Percentiles rank a stretch among this genome's conserved stretches.
These are phyloP conservation scores for Acanthopleura granulata DNA, from an alignment of 2,888 invertebrate genomes.

Conservation along the genomic window DNA sequence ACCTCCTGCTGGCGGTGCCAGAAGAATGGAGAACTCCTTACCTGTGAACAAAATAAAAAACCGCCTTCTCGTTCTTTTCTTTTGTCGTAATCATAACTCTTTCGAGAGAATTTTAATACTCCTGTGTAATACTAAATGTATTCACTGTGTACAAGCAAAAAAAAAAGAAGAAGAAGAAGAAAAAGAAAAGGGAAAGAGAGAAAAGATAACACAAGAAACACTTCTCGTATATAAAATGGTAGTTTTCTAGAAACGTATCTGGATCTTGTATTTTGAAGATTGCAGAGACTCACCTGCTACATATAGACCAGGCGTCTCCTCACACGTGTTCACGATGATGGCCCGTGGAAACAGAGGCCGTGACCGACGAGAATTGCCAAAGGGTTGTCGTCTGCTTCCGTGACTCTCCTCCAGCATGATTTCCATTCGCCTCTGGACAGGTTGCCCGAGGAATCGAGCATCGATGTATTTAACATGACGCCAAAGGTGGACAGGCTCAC, in stretches of 20 bases:
- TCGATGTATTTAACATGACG: slow-evolving; percentile 20
- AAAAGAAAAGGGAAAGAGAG: too few relatives aligned
- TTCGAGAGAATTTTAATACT: too few relatives aligned
- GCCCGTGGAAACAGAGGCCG: background rate
- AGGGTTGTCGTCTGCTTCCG: slow-evolving; percentile 11
- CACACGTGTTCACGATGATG: background rate
- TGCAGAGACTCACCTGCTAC: background rate
- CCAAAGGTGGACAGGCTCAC: background rate
- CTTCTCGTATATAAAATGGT: too few relatives aligned
- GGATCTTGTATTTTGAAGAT: too few relatives aligned
- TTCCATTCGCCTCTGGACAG: slow-evolving; percentile 16
- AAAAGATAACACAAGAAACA: too few relatives aligned
- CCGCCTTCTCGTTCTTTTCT: too few relatives aligned
- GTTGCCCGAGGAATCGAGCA: slow-evolving; percentile 21
- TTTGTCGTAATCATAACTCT: too few relatives aligned
- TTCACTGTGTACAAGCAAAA: too few relatives aligned
- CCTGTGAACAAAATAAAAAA: background rate
- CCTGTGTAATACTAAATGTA: too few relatives aligned
- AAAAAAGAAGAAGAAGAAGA: too few relatives aligned
- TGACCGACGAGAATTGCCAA: background rate
- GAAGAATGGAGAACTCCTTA: background rate
- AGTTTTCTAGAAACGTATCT: too few relatives aligned
- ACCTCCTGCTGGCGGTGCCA: background rate
- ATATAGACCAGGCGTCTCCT: background rate
- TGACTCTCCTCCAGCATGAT: slow-evolving; percentile 24